phyloP scores from a whole-genome alignment of 2,888 invertebrate species.

The Ectobius pallidus region DNA sequence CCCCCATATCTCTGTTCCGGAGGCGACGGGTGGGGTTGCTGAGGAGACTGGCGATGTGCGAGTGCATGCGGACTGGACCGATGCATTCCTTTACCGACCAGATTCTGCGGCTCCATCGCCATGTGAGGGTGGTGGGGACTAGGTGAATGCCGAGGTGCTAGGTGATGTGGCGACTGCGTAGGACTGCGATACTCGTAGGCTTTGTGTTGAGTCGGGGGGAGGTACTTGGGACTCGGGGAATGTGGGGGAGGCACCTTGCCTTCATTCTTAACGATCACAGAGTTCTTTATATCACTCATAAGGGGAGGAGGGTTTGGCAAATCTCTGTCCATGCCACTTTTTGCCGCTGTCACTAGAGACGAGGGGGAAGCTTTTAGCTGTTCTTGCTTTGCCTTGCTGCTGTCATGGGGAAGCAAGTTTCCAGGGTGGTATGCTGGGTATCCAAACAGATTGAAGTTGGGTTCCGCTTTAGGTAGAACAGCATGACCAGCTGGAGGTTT shows the following conservation, averaged over 20 bases:
- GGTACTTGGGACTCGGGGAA: constrained; percentile 59
- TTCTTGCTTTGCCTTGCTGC: constrained; percentile 69
- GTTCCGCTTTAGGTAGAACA: constrained; percentile 66
- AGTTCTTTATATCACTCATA: constrained; percentile 70
- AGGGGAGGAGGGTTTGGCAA: constrained; percentile 72
- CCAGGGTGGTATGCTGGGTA: constrained; percentile 63
- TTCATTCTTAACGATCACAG: constrained; percentile 82
- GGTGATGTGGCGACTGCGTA: constrained; percentile 56
- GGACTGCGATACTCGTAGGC: constrained; percentile 54
- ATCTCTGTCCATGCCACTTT: constrained; percentile 48
- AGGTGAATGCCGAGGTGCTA: constrained; percentile 51
- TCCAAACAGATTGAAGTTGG: constrained; percentile 70
- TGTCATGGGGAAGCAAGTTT: constrained; percentile 56
- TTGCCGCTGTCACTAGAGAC: constrained; percentile 31
- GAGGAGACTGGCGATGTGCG: constrained; percentile 54
- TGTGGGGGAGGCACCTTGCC: constrained; percentile 64
- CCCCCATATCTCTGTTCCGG: constrained; percentile 42
- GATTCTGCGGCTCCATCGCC: constrained; percentile 34
- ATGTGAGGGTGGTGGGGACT: constrained; percentile 39
- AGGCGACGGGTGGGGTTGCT: constrained; percentile 45
- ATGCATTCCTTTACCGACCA: constrained; percentile 31
- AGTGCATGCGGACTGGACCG: constrained; percentile 53
- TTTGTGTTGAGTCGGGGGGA: constrained; percentile 57
- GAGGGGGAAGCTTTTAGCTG: constrained; percentile 51
- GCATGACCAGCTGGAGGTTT: constrained; percentile 52